A percentile compares a stretch with the other conserved stretches of the same genome.
Evolutionary conservation across 2,888 invertebrate genomes (phyloP).

Genomic region (Melieria omissa): DNA sequence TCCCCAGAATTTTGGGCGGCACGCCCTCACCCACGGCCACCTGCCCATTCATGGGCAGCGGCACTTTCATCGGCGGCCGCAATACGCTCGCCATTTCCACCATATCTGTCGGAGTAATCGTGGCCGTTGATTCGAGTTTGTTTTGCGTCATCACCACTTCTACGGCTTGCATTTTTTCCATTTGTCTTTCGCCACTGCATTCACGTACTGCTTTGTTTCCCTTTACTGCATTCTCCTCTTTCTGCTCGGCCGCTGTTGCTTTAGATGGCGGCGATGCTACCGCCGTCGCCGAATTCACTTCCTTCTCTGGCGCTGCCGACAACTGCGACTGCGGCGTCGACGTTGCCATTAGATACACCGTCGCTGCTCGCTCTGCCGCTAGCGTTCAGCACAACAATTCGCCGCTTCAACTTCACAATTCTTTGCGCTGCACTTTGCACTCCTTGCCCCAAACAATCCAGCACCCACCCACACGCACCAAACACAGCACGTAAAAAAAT

Average conservation of each 20-base stretch:
- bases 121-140: neutral
- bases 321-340: neutral
- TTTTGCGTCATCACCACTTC: neutral
- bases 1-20: neutral
- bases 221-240: neutral
- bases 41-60: neutral
- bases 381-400: neutral
- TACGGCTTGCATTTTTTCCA: neutral
- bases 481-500: constrained; percentile 19
- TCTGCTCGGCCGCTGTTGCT: neutral
- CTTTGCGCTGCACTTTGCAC: neutral
- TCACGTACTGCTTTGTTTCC: neutral
- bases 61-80: neutral
- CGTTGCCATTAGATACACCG: neutral
- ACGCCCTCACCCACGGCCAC: neutral
- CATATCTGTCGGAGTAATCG: neutral
- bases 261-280: neutral
- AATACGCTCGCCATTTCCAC: neutral
- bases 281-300: neutral
- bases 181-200: no score
- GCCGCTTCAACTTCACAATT: neutral
- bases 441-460: neutral
- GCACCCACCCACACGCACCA: neutral
- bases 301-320: neutral
- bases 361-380: constrained; percentile 9